Percentiles rank a stretch among this genome's conserved stretches.
phyloP scores from a whole-genome alignment of 2,113 vertebrate species.

The Osmerus mordax region DNA sequence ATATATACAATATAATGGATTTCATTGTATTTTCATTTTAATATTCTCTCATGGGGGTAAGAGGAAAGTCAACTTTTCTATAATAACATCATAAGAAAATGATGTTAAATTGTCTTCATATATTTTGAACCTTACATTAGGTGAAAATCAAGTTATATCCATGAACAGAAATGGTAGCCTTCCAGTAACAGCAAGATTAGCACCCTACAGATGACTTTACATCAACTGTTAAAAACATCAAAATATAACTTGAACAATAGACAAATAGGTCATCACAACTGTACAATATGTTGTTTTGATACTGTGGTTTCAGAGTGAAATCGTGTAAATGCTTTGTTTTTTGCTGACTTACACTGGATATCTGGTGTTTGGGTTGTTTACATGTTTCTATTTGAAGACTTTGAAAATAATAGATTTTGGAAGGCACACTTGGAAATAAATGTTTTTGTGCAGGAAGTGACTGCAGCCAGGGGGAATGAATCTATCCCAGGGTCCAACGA shows the following conservation, averaged over 20 bases:
- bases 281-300: no score
- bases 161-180: constrained; percentile 29
- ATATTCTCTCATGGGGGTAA: constrained; percentile 15
- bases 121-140: constrained; percentile 28
- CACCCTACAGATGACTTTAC: constrained; percentile 23
- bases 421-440: background rate
- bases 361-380: constrained; percentile 28
- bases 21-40: constrained; percentile 4
- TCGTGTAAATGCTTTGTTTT: constrained; percentile 37
- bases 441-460: constrained; percentile 38
- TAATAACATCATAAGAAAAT: constrained; percentile 29
- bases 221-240: constrained; percentile 30
- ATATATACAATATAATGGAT: constrained; percentile 13
- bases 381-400: constrained; percentile 33
- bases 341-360: constrained; percentile 25
- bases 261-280: background rate
- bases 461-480: constrained; percentile 57
- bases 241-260: constrained; percentile 31
- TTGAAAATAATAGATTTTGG: background rate
- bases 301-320: constrained; percentile 2
- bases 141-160: constrained; percentile 40
- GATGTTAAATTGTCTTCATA: constrained; percentile 12
- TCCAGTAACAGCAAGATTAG: constrained; percentile 42
- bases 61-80: constrained; percentile 1
- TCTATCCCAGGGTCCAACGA: constrained; percentile 44